A percentile compares a stretch with the other conserved stretches of the same genome.
Evolutionary conservation across 2,113 vertebrate species (phyloP).

Genomic region (Amazona vittata): DNA sequence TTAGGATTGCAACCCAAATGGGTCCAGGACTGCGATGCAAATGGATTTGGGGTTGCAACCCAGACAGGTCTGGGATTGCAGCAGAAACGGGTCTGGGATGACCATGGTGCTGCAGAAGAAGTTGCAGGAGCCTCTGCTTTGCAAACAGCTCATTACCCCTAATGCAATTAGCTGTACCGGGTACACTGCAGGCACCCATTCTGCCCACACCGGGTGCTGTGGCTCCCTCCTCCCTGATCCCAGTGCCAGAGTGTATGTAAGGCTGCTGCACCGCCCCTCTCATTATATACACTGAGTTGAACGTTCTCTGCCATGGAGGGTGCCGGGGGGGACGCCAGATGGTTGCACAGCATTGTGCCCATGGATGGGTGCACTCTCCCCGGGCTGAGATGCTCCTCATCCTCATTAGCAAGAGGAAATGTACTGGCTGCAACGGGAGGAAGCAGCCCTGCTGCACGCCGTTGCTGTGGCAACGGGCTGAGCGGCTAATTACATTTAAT

Average conservation of each 20-base stretch:
- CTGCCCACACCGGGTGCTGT: rapidly evolving
- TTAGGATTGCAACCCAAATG: background rate
- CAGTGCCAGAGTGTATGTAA: background rate
- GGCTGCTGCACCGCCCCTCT: background rate
- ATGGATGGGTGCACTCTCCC: background rate
- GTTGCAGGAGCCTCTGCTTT: background rate
- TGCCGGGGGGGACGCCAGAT: background rate
- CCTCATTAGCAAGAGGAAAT: conserved; percentile 33
- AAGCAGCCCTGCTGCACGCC: background rate
- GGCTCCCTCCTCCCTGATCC: background rate
- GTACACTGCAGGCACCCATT: background rate
- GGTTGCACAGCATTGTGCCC: background rate
- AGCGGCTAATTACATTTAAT: conserved; percentile 60
- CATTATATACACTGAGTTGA: background rate
- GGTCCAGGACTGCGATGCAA: background rate
- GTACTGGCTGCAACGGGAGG: background rate
- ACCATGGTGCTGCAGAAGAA: background rate
- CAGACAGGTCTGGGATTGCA: background rate
- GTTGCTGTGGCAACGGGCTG: conserved; percentile 58
- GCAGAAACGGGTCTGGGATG: background rate
- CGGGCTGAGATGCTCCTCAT: background rate
- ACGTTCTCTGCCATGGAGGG: background rate
- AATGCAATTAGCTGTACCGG: background rate
- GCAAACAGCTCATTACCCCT: background rate
- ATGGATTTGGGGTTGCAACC: too few species aligned